These are phyloP conservation scores for Cliona cf. orientalis DNA, from an alignment of 37 sponge, comb jelly and placozoan genomes.

Conservation along the genomic window DNA sequence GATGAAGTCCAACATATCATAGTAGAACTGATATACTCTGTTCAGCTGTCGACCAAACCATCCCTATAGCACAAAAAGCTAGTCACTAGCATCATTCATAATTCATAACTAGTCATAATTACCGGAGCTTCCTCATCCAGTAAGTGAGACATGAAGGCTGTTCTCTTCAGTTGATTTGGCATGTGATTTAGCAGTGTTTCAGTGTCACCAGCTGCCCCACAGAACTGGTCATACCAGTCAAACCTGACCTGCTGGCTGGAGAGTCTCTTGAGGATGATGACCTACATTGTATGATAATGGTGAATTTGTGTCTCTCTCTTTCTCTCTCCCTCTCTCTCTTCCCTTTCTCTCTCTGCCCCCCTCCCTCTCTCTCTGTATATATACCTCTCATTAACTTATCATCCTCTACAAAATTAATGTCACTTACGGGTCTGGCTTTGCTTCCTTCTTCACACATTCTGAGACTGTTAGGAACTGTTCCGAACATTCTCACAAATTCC, in stretches of 20 bases:
- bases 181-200: not conserved
- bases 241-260: not conserved
- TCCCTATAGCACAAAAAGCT: slow-evolving; percentile 1
- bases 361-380: too few species aligned
- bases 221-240: slow-evolving; percentile 35
- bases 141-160: not conserved
- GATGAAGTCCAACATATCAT: not conserved
- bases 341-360: too few species aligned
- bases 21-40: not conserved
- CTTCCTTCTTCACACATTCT: too few species aligned
- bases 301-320: too few species aligned
- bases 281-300: too few species aligned
- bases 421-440: too few species aligned
- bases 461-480: too few species aligned
- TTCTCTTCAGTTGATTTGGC: not conserved
- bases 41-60: slow-evolving; percentile 12
- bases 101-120: slow-evolving; percentile 1
- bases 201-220: not conserved
- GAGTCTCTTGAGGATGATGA: slow-evolving; percentile 20
- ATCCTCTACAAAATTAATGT: too few species aligned
- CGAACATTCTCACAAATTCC: slow-evolving; percentile 21
- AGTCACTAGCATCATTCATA: not conserved
- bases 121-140: slow-evolving; percentile 50
- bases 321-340: too few species aligned
- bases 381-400: too few species aligned